Evolutionary conservation across 1,140 invertebrate genomes (phyloP).

Genomic region (Thaumetopoea pityocampa): DNA sequence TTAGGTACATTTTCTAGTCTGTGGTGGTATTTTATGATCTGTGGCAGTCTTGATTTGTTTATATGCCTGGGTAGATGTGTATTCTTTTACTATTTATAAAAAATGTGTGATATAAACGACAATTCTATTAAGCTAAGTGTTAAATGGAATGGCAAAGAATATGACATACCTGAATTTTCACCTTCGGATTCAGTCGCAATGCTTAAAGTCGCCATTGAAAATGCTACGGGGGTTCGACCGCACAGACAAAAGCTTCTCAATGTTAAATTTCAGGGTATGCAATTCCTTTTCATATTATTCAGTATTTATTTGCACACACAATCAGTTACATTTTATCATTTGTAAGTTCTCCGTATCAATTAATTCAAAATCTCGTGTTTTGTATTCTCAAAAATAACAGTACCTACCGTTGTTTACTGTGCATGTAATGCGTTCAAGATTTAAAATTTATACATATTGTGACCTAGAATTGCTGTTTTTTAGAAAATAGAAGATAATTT

Average conservation of each 20-base stretch:
- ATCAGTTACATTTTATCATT: too few relatives aligned
- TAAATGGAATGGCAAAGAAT: conserved; percentile 95
- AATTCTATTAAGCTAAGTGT: conserved; percentile 79
- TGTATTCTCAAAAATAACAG: not conserved
- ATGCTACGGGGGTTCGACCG: conserved; percentile 88
- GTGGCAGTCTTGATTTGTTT: conserved; percentile 47
- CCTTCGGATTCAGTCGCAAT: conserved; percentile 85
- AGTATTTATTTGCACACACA: too few relatives aligned
- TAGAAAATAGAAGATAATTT: too few relatives aligned
- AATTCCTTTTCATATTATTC: too few relatives aligned
- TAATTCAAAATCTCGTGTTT: not conserved
- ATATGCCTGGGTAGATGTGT: conserved; percentile 31
- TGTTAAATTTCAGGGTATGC: conserved; percentile 90
- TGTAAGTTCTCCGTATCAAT: not conserved
- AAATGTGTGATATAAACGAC: conserved; percentile 70
- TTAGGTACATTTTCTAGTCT: too few relatives aligned
- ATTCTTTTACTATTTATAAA: conserved; percentile 33
- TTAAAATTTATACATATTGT: too few relatives aligned
- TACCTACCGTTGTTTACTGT: too few relatives aligned
- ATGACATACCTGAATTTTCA: conserved; percentile 81
- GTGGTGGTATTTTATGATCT: conserved; percentile 1
- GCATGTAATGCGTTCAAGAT: too few relatives aligned
- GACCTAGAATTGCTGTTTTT: too few relatives aligned
- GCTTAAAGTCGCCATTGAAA: conserved; percentile 88
- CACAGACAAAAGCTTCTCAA: conserved; percentile 95